These are phyloP conservation scores for Peromyscus polionotus DNA, from an alignment of 2,113 vertebrate species.

Conservation along the genomic window DNA sequence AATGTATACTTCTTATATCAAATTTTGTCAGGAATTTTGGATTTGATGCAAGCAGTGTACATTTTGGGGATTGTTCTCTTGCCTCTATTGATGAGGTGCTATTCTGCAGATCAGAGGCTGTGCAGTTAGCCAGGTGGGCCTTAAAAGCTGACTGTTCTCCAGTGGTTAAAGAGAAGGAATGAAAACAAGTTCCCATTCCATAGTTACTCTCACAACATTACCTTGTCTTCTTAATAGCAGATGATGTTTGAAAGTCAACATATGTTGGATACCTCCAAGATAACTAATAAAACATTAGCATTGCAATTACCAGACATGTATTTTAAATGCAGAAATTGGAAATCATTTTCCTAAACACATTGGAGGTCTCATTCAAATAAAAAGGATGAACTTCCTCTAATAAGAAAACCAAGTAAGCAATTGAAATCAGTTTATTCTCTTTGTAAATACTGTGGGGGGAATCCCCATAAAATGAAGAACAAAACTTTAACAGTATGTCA, in stretches of 20 bases:
- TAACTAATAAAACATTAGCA: not conserved
- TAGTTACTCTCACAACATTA: not conserved
- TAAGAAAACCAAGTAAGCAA: not conserved
- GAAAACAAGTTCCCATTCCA: not conserved
- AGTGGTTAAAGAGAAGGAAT: not conserved
- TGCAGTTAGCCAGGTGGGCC: not conserved
- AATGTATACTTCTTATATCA: too few species aligned
- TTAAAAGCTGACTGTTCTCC: not conserved
- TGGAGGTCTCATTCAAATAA: not conserved
- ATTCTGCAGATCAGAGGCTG: not conserved
- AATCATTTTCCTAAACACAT: constrained; percentile 6
- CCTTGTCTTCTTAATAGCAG: not conserved
- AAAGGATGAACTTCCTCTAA: not conserved
- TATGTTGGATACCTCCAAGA: not conserved
- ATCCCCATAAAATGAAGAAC: not conserved
- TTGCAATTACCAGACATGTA: not conserved
- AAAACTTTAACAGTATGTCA: not conserved
- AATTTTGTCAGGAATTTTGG: not conserved
- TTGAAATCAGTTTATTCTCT: not conserved
- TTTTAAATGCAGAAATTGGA: not conserved
- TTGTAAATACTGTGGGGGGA: not conserved
- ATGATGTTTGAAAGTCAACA: not conserved
- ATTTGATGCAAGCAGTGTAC: not conserved
- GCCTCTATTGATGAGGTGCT: not conserved
- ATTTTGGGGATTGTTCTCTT: not conserved